Percentiles rank a stretch among this genome's conserved stretches.
Evolutionary conservation across 1,140 invertebrate species (phyloP).

Genomic region (Leptestheria dahalacensis): DNA sequence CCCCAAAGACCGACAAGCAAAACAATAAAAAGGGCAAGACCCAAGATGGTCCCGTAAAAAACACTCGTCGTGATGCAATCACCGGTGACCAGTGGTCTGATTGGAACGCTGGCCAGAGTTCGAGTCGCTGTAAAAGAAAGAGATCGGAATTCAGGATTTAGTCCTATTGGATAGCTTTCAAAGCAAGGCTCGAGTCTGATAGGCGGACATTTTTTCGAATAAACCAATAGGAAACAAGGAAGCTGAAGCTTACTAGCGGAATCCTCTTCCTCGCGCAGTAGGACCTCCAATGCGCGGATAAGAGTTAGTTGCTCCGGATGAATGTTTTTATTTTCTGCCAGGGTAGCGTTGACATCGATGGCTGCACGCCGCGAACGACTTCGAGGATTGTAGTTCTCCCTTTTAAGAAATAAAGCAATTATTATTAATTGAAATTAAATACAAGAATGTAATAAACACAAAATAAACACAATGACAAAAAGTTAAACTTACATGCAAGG

Average conservation of each 20-base stretch:
- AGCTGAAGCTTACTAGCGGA: slow-evolving; percentile 1
- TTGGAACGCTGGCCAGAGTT: background rate
- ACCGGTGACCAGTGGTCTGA: background rate
- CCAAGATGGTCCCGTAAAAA: slow-evolving; percentile 8
- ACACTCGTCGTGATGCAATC: background rate
- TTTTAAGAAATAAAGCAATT: background rate
- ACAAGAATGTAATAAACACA: background rate
- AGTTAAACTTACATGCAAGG: slow-evolving; percentile 20
- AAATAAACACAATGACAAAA: background rate
- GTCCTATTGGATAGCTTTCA: background rate
- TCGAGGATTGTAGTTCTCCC: slow-evolving; percentile 18
- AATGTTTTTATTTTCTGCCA: slow-evolving; percentile 5
- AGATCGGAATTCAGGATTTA: background rate
- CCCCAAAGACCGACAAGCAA: background rate
- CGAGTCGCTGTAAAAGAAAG: background rate
- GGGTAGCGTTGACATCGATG: background rate
- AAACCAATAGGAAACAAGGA: background rate
- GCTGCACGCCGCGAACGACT: slow-evolving; percentile 11
- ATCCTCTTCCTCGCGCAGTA: slow-evolving; percentile 14
- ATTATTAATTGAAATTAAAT: background rate
- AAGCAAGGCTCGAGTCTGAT: background rate
- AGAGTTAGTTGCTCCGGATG: slow-evolving; percentile 11
- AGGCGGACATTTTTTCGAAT: background rate
- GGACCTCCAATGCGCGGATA: slow-evolving; percentile 16
- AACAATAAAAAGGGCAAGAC: background rate